These are phyloP conservation scores for Coracias cyanogaster DNA, from an alignment of 2,797 vertebrate genomes.

Conservation along the genomic window DNA sequence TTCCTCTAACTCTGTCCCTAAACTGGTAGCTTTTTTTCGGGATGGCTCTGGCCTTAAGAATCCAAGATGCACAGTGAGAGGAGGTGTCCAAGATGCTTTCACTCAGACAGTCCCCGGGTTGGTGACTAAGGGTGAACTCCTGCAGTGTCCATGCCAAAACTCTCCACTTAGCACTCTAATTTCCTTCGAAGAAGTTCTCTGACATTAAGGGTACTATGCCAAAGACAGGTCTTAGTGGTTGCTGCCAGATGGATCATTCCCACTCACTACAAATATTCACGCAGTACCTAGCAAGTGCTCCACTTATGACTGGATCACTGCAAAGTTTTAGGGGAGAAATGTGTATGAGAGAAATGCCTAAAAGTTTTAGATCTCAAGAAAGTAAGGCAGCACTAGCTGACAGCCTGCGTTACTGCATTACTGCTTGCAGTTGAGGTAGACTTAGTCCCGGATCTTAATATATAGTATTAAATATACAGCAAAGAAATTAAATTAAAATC, in stretches of 20 bases:
- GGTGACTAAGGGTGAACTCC: neutral
- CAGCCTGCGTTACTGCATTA: neutral
- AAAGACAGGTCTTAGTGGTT: neutral
- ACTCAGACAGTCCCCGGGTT: accelerated
- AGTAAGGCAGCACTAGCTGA: neutral
- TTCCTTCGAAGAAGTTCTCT: neutral
- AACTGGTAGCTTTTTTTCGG: neutral
- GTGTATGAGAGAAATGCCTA: neutral
- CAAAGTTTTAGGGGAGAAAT: neutral
- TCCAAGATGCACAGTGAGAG: neutral
- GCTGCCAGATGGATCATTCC: neutral
- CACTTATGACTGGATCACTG: neutral
- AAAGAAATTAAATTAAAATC: neutral
- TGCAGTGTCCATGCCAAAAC: neutral
- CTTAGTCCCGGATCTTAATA: neutral
- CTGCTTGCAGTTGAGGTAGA: neutral
- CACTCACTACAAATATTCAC: neutral
- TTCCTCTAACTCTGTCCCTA: neutral
- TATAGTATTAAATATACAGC: neutral
- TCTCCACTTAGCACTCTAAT: neutral
- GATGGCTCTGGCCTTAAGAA: neutral
- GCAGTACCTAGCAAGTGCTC: neutral
- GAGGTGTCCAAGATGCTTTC: neutral
- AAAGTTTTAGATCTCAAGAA: neutral
- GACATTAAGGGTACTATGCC: no score